A percentile compares a stretch with the other conserved stretches of the same genome.
Conservation (phyloP, 2,113 vertebrate species). For the Anthoscopus minutus region DNA sequence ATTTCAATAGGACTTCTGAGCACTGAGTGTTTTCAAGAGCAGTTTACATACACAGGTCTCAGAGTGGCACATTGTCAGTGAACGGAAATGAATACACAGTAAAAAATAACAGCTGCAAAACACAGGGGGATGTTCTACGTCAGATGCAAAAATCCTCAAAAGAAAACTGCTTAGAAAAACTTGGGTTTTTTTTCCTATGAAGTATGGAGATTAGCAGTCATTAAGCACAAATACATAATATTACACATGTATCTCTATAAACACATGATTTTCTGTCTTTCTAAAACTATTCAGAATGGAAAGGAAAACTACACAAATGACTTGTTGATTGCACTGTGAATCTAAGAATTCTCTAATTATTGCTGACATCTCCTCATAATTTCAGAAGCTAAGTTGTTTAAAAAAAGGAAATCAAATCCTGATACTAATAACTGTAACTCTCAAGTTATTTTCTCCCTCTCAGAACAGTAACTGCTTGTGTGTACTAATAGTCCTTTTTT, state of each 20-base stretch:
- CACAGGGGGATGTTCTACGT: background rate
- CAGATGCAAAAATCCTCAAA: conserved; percentile 16
- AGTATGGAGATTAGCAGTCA: background rate
- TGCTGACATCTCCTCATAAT: conserved; percentile 22
- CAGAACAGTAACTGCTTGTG: background rate
- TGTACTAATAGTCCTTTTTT: background rate
- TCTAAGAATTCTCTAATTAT: conserved; percentile 44
- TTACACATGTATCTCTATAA: background rate
- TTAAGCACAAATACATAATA: background rate
- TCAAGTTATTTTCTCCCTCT: background rate
- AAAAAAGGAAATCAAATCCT: conserved; percentile 21
- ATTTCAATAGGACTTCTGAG: conserved; percentile 45
- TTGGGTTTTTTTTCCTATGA: background rate
- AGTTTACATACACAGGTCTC: conserved; percentile 22
- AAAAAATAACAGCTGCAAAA: conserved; percentile 44
- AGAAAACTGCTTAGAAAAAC: background rate
- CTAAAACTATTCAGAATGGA: background rate
- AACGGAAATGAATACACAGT: conserved; percentile 1
- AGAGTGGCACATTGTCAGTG: background rate
- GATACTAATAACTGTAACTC: conserved; percentile 37
- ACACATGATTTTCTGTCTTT: conserved; percentile 41
- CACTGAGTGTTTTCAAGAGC: conserved; percentile 10
- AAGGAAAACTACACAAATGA: conserved; percentile 37
- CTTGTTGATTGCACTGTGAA: conserved; percentile 51
- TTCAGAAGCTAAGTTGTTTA: conserved; percentile 16